These are phyloP conservation scores for Macroglossus sobrinus DNA, from an alignment of 2,113 vertebrate species.

Conservation along the genomic window DNA sequence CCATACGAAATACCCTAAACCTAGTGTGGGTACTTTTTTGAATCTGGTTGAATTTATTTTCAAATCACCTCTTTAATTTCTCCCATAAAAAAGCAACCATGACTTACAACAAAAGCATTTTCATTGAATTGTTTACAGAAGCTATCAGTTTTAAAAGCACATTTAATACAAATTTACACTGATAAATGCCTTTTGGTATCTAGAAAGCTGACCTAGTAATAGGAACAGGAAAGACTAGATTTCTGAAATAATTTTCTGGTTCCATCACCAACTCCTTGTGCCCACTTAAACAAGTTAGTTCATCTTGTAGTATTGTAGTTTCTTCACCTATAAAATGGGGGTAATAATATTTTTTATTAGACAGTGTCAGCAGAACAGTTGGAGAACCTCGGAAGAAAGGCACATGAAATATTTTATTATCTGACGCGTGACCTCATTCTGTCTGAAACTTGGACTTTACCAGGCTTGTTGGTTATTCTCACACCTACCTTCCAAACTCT, in stretches of 20 bases:
- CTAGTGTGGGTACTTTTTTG: not conserved
- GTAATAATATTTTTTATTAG: slow-evolving; percentile 62
- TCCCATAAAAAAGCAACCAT: not conserved
- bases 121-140: slow-evolving; percentile 35
- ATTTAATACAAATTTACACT: not conserved
- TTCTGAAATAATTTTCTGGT: slow-evolving; percentile 41
- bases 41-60: slow-evolving; percentile 35
- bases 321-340: slow-evolving; percentile 52
- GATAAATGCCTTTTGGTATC: not conserved
- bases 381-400: slow-evolving; percentile 34
- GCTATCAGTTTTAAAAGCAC: slow-evolving; percentile 1
- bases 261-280: not conserved
- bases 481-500: not conserved
- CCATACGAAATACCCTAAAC: not conserved
- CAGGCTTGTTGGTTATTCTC: not conserved
- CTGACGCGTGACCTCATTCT: slow-evolving; percentile 55
- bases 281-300: slow-evolving; percentile 9
- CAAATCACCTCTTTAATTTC: slow-evolving; percentile 20
- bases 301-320: slow-evolving; percentile 36
- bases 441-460: slow-evolving; percentile 17
- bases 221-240: slow-evolving; percentile 40
- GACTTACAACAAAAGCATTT: not conserved
- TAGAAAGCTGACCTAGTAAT: slow-evolving; percentile 43
- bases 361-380: slow-evolving; percentile 43
- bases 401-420: slow-evolving; percentile 42